phyloP scores from a whole-genome alignment of 1,140 invertebrate genomes.

The Pseudobourletiella spinata region DNA sequence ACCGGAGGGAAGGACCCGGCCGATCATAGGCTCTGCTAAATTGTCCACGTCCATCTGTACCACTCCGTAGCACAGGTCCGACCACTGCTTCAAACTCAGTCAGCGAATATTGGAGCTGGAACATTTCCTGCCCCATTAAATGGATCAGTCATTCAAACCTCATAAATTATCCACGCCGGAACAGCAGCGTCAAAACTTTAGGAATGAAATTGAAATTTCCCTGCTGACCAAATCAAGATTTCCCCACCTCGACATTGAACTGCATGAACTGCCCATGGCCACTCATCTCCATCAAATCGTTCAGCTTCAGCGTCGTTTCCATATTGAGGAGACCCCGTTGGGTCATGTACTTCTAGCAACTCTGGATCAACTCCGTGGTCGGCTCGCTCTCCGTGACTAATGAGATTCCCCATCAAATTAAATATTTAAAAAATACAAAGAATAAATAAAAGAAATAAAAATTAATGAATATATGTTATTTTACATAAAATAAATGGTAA shows the following conservation, averaged over 20 bases:
- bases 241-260: slow-evolving; percentile 13
- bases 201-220: background rate
- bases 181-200: no score
- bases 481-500: no score
- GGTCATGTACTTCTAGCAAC: slow-evolving; percentile 23
- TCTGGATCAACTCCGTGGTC: slow-evolving; percentile 9
- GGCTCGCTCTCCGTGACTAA: slow-evolving; percentile 30
- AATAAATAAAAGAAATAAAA: no score
- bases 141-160: no score
- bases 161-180: no score
- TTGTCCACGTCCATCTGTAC: slow-evolving; percentile 27
- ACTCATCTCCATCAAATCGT: slow-evolving; percentile 24
- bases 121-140: slow-evolving; percentile 25
- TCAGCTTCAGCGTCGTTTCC: slow-evolving; percentile 23
- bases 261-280: slow-evolving; percentile 21
- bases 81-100: slow-evolving; percentile 28
- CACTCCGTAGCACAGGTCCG: slow-evolving; percentile 26
- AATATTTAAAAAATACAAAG: background rate
- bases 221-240: slow-evolving; percentile 6
- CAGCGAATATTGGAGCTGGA: slow-evolving; percentile 16
- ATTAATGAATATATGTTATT: no score
- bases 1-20: slow-evolving; percentile 18
- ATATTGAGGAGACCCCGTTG: slow-evolving; percentile 24
- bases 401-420: no score
- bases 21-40: slow-evolving; percentile 18